These are phyloP conservation scores for Micromys minutus DNA, from an alignment of 2,113 vertebrate genomes.

Conservation along the genomic window DNA sequence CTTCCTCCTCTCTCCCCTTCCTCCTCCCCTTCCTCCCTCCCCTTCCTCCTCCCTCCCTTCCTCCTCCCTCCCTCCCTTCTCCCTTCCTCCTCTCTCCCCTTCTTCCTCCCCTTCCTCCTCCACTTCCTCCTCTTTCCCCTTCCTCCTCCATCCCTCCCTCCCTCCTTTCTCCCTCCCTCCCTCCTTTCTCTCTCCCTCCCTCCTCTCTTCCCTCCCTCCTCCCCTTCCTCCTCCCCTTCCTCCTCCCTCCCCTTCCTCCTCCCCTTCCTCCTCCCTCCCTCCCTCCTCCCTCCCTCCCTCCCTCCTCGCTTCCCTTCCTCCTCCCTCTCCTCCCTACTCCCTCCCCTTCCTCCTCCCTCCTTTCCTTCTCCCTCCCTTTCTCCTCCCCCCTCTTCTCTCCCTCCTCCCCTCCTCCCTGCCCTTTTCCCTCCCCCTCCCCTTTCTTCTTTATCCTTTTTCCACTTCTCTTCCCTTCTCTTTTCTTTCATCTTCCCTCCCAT, in stretches of 20 bases:
- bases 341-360: no score
- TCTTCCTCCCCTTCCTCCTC: fast-evolving
- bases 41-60: no score
- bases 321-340: fast-evolving
- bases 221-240: no score
- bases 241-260: fast-evolving
- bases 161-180: no score
- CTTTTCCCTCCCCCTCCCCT: no score
- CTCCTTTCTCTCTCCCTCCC: not conserved
- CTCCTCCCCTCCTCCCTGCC: fast-evolving
- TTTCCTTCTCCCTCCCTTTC: fast-evolving
- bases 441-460: no score
- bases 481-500: no score
- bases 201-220: fast-evolving
- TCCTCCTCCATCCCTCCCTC: no score
- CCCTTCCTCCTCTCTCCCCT: fast-evolving
- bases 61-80: fast-evolving
- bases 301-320: no score
- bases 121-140: fast-evolving
- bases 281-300: fast-evolving
- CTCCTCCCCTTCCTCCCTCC: no score
- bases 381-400: not conserved
- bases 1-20: no score
- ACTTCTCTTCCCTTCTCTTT: fast-evolving
- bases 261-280: no score